Conservation (phyloP, 2,113 vertebrate genomes). For the Gobius niger region DNA sequence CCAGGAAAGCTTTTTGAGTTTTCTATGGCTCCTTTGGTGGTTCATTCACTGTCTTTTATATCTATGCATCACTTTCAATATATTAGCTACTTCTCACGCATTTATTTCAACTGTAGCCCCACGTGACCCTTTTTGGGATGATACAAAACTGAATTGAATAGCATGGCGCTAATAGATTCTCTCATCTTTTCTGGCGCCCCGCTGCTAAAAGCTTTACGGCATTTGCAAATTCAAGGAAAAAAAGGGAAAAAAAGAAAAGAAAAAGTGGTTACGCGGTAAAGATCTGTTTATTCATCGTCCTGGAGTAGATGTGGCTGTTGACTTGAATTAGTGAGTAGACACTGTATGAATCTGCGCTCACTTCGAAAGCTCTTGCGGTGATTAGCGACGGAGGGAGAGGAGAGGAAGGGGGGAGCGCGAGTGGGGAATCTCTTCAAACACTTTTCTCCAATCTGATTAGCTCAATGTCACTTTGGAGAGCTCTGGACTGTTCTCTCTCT, state of each 20-base stretch:
- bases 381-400: conserved; percentile 38
- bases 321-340: conserved; percentile 58
- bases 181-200: background rate
- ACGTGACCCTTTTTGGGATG: background rate
- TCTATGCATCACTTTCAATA: background rate
- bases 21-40: background rate
- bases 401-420: conserved; percentile 1
- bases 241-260: background rate
- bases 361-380: conserved; percentile 57
- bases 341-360: conserved; percentile 31
- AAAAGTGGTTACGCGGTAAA: conserved; percentile 42
- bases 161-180: background rate
- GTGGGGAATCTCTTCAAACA: conserved; percentile 46
- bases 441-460: conserved; percentile 60
- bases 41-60: background rate
- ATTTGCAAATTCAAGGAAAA: conserved; percentile 21
- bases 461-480: conserved; percentile 59
- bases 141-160: background rate
- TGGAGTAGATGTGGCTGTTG: conserved; percentile 58
- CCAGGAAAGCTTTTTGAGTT: background rate
- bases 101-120: background rate
- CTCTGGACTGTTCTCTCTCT: conserved; percentile 25
- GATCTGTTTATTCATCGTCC: conserved; percentile 46
- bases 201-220: conserved; percentile 14
- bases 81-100: background rate